A percentile compares a stretch with the other conserved stretches of the same genome.
These are phyloP conservation scores for Drosophila borealis DNA, from an alignment of 2,888 invertebrate species.

Conservation along the genomic window DNA sequence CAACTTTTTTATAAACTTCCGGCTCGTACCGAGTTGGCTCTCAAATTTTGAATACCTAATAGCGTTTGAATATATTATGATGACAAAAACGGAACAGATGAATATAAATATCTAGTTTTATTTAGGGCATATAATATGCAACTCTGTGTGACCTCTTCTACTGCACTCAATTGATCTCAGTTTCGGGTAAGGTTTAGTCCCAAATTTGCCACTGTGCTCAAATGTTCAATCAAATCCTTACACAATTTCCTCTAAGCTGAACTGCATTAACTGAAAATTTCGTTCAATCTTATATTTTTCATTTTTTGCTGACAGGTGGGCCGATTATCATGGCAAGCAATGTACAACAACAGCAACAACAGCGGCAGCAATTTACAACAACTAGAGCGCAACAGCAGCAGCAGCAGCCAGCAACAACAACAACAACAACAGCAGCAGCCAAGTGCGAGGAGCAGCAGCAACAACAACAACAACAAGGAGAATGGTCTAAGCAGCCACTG, in stretches of 20 bases:
- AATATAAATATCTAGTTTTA: no score
- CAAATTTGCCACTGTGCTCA: slow-evolving; percentile 8
- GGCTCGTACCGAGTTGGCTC: no score
- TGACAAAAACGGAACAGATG: no score
- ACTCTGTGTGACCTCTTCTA: no score
- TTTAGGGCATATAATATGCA: no score
- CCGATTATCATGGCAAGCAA: slow-evolving; percentile 85
- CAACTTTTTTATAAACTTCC: no score
- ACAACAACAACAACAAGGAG: slow-evolving; percentile 15
- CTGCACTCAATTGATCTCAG: no score
- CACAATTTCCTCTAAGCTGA: slow-evolving; percentile 12
- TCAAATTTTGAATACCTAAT: no score
- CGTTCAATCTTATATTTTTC: no score
- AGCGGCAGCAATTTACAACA: slow-evolving; percentile 58
- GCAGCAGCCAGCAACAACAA: slow-evolving; percentile 21
- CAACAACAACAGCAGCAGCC: slow-evolving; percentile 11
- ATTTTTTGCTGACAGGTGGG: slow-evolving; percentile 71
- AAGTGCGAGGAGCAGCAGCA: slow-evolving; percentile 14
- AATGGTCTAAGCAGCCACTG: slow-evolving; percentile 44
- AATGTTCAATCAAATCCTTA: slow-evolving; percentile 6
- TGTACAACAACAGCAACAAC: slow-evolving; percentile 80
- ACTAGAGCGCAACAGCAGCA: slow-evolving; percentile 51
- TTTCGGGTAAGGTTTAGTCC: neutral
- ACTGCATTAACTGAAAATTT: slow-evolving; percentile 4
- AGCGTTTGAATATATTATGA: no score